Evolutionary conservation across 2,113 vertebrate species (phyloP).

Genomic region (Rattus rattus): DNA sequence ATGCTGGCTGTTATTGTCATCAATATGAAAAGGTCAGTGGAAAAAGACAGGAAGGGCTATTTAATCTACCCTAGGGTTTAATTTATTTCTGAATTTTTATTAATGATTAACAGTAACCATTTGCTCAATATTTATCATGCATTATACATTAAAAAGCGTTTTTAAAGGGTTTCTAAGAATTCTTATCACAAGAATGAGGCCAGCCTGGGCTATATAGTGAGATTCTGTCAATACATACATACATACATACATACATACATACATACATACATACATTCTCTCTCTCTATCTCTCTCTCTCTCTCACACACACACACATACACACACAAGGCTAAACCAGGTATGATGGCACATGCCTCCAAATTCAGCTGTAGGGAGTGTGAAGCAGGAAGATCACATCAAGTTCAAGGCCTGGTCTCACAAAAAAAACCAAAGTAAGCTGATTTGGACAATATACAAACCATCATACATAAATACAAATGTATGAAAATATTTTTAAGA

Average conservation of each 20-base stretch:
- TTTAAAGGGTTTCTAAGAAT: background rate
- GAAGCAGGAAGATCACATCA: background rate
- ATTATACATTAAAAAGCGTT: slow-evolving; percentile 59
- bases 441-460: slow-evolving; percentile 15
- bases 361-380: background rate
- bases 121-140: slow-evolving; percentile 50
- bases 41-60: slow-evolving; percentile 57
- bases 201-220: background rate
- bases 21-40: slow-evolving; percentile 58
- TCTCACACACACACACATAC: background rate
- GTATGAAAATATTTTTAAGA: background rate
- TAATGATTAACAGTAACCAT: slow-evolving; percentile 63
- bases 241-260: background rate
- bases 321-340: background rate
- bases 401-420: background rate
- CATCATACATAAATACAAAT: slow-evolving; percentile 1
- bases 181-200: background rate
- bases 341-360: background rate
- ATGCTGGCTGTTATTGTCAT: slow-evolving; percentile 47
- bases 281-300: too few species aligned
- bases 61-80: slow-evolving; percentile 51
- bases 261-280: background rate
- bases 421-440: background rate
- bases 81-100: slow-evolving; percentile 56
- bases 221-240: background rate